These are phyloP conservation scores for Thinocorus orbignyianus DNA, from an alignment of 2,113 vertebrate species.

Conservation along the genomic window DNA sequence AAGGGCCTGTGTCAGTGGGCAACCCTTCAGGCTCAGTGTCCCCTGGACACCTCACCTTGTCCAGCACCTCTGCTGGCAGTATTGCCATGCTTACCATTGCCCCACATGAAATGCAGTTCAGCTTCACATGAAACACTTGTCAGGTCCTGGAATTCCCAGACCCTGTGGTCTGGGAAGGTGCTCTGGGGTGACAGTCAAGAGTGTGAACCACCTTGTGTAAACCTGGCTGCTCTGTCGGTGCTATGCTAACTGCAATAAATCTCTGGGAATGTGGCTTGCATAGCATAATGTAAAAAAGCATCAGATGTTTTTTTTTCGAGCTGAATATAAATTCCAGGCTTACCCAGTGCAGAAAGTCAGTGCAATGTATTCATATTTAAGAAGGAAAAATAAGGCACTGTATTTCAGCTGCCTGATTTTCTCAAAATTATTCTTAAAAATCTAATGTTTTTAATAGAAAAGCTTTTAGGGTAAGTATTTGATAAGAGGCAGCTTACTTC, in stretches of 20 bases:
- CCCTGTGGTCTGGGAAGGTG: background rate
- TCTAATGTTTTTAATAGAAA: background rate
- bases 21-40: background rate
- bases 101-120: fast-evolving
- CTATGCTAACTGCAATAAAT: background rate
- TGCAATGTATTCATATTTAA: background rate
- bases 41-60: background rate
- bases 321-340: conserved; percentile 14
- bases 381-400: background rate
- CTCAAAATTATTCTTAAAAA: background rate
- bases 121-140: fast-evolving
- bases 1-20: background rate
- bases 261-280: background rate
- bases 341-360: background rate
- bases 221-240: background rate
- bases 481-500: background rate
- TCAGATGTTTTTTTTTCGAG: conserved; percentile 21
- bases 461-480: background rate
- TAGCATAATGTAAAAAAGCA: background rate
- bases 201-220: background rate
- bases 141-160: background rate
- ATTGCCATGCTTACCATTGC: background rate
- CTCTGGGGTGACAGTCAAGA: background rate
- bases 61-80: fast-evolving
- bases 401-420: background rate